A percentile compares a stretch with the other conserved stretches of the same genome.
Evolutionary conservation across 1,140 invertebrate genomes (phyloP).

Genomic region (Cecropterus lyciades): DNA sequence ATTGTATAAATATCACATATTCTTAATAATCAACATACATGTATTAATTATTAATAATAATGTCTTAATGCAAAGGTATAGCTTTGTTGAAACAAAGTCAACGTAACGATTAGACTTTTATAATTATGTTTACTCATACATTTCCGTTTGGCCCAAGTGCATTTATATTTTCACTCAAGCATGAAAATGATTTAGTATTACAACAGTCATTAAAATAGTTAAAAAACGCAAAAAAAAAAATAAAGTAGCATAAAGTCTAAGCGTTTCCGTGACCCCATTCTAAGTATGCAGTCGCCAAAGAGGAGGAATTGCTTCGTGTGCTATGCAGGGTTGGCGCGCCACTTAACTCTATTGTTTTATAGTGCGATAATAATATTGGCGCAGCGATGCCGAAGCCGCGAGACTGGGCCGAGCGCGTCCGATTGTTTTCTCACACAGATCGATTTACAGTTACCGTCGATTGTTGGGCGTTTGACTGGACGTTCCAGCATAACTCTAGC

Average conservation of each 20-base stretch:
- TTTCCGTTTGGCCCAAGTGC: too few relatives aligned
- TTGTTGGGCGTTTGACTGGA: constrained; percentile 43
- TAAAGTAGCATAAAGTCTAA: constrained; percentile 44
- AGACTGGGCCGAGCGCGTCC: constrained; percentile 42
- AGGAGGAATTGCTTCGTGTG: constrained; percentile 43
- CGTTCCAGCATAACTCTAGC: constrained; percentile 33
- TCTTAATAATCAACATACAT: not conserved
- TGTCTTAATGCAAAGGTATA: too few relatives aligned
- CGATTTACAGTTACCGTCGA: constrained; percentile 59
- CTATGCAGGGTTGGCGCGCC: constrained; percentile 31
- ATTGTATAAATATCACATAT: not conserved
- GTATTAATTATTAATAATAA: not conserved
- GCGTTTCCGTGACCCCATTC: constrained; percentile 38
- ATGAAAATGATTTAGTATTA: not conserved
- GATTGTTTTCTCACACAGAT: constrained; percentile 69
- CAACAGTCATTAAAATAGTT: constrained; percentile 2
- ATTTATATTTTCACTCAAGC: not conserved
- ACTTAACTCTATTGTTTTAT: constrained; percentile 63
- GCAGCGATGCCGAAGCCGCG: constrained; percentile 42
- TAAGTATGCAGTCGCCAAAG: constrained; percentile 32
- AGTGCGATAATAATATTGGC: constrained; percentile 65
- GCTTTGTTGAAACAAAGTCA: too few relatives aligned
- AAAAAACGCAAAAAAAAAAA: not conserved
- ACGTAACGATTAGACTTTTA: too few relatives aligned
- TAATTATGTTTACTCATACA: too few relatives aligned